Conservation (phyloP, 2,797 vertebrate species). For the Perodicticus potto region DNA sequence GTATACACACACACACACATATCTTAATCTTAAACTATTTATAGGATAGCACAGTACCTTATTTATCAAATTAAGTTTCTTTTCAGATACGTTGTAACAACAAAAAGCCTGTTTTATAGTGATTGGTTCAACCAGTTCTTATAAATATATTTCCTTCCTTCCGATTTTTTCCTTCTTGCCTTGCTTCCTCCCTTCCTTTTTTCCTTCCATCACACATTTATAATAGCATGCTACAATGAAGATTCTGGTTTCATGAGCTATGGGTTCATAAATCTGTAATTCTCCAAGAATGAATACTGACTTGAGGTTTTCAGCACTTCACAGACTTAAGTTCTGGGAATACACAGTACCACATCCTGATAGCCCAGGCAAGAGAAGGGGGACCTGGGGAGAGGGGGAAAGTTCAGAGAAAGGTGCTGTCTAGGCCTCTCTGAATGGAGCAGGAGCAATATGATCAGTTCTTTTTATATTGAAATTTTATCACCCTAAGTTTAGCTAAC, state of each 20-base stretch:
- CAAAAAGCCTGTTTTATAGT: not conserved
- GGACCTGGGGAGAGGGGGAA: not conserved
- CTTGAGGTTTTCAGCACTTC: not conserved
- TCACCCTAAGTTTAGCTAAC: not conserved
- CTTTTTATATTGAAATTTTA: not conserved
- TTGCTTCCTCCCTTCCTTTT: not conserved
- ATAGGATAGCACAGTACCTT: not conserved
- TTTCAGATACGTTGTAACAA: not conserved
- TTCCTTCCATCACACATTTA: not conserved
- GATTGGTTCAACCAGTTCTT: not conserved
- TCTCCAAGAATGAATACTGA: not conserved
- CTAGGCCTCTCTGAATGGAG: not conserved
- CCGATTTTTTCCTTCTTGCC: not conserved
- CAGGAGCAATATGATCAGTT: not conserved
- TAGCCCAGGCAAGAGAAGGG: not conserved
- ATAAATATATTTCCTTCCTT: not conserved
- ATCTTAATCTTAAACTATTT: conserved; percentile 21
- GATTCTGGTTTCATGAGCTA: not conserved
- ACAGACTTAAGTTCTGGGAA: not conserved
- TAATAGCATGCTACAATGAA: not conserved
- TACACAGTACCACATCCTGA: not conserved
- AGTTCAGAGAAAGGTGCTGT: not conserved
- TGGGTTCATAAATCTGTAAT: not conserved
- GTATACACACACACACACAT: not conserved
- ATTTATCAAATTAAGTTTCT: conserved; percentile 4